Conservation (phyloP, 2,113 vertebrate species). For the Pedionomus torquatus region DNA sequence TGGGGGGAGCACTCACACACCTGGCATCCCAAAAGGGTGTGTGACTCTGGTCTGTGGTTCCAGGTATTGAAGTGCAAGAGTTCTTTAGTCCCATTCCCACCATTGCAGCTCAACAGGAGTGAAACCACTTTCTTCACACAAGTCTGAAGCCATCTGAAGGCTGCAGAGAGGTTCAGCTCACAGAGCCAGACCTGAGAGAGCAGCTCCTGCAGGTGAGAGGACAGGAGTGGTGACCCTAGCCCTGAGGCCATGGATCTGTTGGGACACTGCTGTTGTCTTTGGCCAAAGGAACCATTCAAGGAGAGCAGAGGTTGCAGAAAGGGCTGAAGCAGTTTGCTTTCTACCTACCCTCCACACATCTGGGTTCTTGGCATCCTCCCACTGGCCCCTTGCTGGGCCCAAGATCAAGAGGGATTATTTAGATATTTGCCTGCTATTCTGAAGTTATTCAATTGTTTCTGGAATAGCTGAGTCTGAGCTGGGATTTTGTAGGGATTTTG, state of each 20-base stretch:
- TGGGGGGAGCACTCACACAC: neutral
- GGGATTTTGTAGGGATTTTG: conserved; percentile 15
- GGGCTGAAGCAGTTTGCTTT: neutral
- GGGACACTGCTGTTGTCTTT: neutral
- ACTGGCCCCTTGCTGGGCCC: neutral
- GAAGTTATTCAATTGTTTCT: neutral
- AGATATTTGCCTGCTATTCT: neutral
- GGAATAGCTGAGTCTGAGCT: neutral
- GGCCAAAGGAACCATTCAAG: neutral
- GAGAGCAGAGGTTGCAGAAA: neutral
- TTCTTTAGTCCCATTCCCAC: neutral
- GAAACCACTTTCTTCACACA: neutral
- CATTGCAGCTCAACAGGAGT: neutral
- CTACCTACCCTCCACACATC: neutral
- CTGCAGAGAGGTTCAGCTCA: neutral
- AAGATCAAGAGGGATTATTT: neutral
- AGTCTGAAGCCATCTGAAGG: neutral
- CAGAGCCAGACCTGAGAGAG: neutral
- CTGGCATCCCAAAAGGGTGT: neutral
- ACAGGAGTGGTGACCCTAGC: neutral
- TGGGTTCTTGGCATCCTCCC: neutral
- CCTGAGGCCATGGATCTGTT: neutral
- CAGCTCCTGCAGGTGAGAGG: neutral
- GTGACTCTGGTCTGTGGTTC: neutral
- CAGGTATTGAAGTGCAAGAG: neutral